Conservation (phyloP, 2,113 vertebrate genomes). For the Gobiocypris rarus region DNA sequence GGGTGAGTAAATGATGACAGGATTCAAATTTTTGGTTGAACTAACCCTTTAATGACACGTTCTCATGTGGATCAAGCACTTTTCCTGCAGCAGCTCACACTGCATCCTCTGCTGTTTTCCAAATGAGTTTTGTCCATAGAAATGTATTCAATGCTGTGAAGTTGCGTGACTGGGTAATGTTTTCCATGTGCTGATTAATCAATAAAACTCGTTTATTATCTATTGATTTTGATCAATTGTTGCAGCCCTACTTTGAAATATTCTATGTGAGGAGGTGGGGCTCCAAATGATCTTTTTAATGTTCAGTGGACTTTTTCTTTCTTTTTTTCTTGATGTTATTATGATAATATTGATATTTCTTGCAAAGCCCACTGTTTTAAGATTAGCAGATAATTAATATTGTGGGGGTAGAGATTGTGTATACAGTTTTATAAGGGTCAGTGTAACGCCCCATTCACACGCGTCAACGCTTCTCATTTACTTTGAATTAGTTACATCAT, state of each 20-base stretch:
- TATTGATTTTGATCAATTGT: background rate
- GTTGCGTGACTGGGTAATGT: background rate
- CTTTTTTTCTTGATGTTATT: background rate
- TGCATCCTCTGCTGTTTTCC: too few relatives aligned
- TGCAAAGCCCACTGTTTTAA: background rate
- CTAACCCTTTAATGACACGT: too few relatives aligned
- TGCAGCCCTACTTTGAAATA: background rate
- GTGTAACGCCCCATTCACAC: too few relatives aligned
- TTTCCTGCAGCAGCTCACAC: too few relatives aligned
- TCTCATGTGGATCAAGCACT: too few relatives aligned
- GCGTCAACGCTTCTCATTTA: too few relatives aligned
- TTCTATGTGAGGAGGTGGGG: background rate
- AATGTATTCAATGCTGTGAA: background rate
- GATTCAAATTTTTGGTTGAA: too few relatives aligned
- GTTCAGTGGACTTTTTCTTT: background rate
- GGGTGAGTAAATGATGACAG: too few relatives aligned
- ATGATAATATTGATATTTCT: background rate
- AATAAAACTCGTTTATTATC: background rate
- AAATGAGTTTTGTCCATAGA: too few relatives aligned
- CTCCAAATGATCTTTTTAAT: background rate
- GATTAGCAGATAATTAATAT: background rate
- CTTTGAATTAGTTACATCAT: too few relatives aligned
- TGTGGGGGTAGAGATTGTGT: background rate
- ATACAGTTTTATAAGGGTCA: background rate
- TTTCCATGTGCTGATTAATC: background rate